These are phyloP conservation scores for Iguana delicatissima DNA, from an alignment of 2,797 vertebrate species.

Conservation along the genomic window DNA sequence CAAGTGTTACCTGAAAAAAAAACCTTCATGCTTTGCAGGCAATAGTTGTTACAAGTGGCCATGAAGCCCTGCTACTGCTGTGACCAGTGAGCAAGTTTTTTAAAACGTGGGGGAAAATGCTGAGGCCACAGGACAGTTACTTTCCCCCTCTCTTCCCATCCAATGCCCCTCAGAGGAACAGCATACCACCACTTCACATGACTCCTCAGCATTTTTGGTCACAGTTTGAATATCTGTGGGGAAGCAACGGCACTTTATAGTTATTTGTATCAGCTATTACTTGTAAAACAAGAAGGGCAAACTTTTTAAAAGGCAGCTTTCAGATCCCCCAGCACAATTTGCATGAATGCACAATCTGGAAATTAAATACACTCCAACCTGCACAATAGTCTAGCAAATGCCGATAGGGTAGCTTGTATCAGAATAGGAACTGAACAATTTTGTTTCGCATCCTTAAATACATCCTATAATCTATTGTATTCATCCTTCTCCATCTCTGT, in stretches of 20 bases:
- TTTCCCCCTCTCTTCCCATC: neutral
- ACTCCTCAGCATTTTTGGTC: neutral
- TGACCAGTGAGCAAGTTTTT: too few relatives aligned
- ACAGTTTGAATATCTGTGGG: neutral
- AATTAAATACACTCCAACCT: neutral
- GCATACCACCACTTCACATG: neutral
- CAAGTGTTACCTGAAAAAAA: neutral
- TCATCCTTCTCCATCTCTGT: neutral
- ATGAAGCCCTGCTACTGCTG: neutral
- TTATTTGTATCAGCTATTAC: neutral
- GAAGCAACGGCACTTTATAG: neutral
- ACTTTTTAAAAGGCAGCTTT: neutral
- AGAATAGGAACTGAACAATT: neutral
- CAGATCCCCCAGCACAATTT: too few relatives aligned
- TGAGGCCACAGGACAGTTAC: neutral
- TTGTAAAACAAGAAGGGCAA: neutral
- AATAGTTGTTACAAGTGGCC: neutral
- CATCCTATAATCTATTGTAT: neutral
- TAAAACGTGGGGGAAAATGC: neutral
- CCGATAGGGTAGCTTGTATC: neutral
- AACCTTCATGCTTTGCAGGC: neutral
- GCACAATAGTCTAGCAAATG: neutral
- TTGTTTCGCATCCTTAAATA: neutral
- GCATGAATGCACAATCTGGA: neutral
- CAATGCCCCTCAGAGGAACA: neutral